Evolutionary conservation across 2,113 vertebrate species (phyloP), one percentile per base, ranked within the genome.

Genomic region (Athene noctua): DNA sequence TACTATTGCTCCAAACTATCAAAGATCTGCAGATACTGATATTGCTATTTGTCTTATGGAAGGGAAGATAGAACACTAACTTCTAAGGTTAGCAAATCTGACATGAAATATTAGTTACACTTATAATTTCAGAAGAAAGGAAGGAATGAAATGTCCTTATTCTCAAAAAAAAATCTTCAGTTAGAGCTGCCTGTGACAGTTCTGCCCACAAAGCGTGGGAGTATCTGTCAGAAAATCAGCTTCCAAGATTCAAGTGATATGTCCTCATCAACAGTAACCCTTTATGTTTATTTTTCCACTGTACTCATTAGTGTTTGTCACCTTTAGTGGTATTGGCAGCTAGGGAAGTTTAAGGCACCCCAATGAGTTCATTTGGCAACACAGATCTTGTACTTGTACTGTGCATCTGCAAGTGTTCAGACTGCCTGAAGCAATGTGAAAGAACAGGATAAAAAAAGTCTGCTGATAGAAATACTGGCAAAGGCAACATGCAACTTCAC

Each of bases 171-270:
- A 49, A 52, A 34, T 9, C 40, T 77, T 66, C 30, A 58, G n/a
- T 86, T 80, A 94, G 27, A 83, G 96, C 42, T 71, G 40, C 46
- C 80, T 80, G 36, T 93, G 54, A 94, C 85, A 94, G 67, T 27
- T 88, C 73, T 78, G 36, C 58, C 57, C 40, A 80, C 65, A 80
- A 88, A 54, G 36, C 34, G 70, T 70, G 61, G 86, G 78, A 92
- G 42, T 86, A 95, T 65, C 83, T 91, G 62, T 88, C n/a, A 96
- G 58, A 96, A 95, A 96, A 92, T 51, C 73, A 85, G 49, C 47
- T 95, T 86, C 55, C 34, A 89, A 66, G 27, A 74, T 68, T 86
- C 46, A 86, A 95, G 40, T 72, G 47, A 78, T 80, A 59, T 2
- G 11, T 91, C 83, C 62, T 94, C 38, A 81, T 72, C 80, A 68